A percentile compares a stretch with the other conserved stretches of the same genome.
Evolutionary conservation across 2,888 invertebrate species (phyloP).

Genomic region (Ichneumoninae sp.): DNA sequence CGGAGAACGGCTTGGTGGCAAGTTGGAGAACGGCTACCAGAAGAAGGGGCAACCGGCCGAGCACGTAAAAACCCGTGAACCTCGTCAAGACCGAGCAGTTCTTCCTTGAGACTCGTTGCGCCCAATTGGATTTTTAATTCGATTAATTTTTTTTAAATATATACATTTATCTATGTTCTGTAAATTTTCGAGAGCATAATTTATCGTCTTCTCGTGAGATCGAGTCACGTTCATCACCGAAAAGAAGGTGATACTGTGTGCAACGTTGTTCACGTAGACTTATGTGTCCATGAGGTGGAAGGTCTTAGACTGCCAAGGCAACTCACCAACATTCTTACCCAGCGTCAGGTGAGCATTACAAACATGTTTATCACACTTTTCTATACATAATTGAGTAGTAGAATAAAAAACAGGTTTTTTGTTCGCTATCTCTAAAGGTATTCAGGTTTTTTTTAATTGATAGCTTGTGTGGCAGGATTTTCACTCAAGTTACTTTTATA

Average conservation of each 20-base stretch:
- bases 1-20: neutral
- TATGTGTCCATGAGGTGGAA: constrained; percentile 84
- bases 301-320: constrained; percentile 83
- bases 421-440: neutral
- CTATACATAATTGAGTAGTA: neutral
- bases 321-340: constrained; percentile 82
- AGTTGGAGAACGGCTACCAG: constrained; percentile 46
- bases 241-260: constrained; percentile 57
- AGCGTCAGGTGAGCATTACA: constrained; percentile 79
- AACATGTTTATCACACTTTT: constrained; percentile 24
- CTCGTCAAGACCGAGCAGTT: constrained; percentile 75
- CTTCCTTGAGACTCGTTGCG: constrained; percentile 57
- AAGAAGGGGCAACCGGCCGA: constrained; percentile 66
- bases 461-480: neutral
- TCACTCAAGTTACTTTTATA: neutral
- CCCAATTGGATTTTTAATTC: constrained; percentile 61
- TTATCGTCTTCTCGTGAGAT: neutral
- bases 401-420: constrained; percentile 66
- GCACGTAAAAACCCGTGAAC: constrained; percentile 76
- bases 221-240: constrained; percentile 10
- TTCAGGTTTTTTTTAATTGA: neutral
- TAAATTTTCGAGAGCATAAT: constrained; percentile 22
- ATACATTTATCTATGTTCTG: constrained; percentile 2
- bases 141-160: constrained; percentile 2
- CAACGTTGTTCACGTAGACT: constrained; percentile 66